phyloP scores from a whole-genome alignment of 2,113 vertebrate species.

The Neodon shergylaensis region DNA sequence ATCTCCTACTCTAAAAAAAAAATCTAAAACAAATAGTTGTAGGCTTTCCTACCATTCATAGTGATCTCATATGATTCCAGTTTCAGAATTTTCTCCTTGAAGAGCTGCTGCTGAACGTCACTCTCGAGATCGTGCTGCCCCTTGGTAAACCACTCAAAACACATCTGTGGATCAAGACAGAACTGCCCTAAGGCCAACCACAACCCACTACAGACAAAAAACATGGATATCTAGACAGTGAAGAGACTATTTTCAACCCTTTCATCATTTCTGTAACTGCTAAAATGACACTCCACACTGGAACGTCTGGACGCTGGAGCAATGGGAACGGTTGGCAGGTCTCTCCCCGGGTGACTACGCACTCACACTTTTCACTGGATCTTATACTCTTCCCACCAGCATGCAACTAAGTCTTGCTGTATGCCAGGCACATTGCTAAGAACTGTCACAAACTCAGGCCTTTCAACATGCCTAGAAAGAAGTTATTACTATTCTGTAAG shows the following conservation, averaged over 20 bases:
- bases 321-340: neutral
- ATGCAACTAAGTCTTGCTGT: neutral
- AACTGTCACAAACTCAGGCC: neutral
- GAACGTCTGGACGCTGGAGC: neutral
- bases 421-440: neutral
- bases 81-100: constrained; percentile 99
- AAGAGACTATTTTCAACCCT: constrained; percentile 5
- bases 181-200: neutral
- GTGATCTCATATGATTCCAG: constrained; percentile 99
- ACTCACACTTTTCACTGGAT: neutral
- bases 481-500: constrained; percentile 7
- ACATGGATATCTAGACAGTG: neutral
- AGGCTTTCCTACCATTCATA: constrained; percentile 92
- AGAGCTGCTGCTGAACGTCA: constrained; percentile 98
- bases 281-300: neutral
- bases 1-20: neutral
- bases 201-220: neutral
- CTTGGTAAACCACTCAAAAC: constrained; percentile 99
- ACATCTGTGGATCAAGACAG: constrained; percentile 89
- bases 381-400: neutral
- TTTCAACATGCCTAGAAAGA: neutral
- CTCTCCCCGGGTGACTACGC: neutral
- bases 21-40: neutral
- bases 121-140: constrained; percentile 98
- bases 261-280: neutral